Evolutionary conservation across 2,113 vertebrate species (phyloP).

Genomic region (human): GRCh38 chr3:157061001-157061500

Average conservation of each 20-base stretch:
- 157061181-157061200: background rate
- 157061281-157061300: too few species aligned
- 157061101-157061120: background rate
- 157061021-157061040: background rate
- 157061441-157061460: too few species aligned
- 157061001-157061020: background rate
- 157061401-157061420: too few species aligned
- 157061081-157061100: background rate
- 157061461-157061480: too few species aligned
- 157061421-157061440: too few species aligned
- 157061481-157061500: too few species aligned
- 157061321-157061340: too few species aligned
- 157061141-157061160: background rate
- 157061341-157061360: too few species aligned
- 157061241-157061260: background rate
- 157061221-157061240: background rate
- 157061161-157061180: background rate
- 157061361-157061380: too few species aligned
- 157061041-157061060: background rate
- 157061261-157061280: background rate
- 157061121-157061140: background rate
- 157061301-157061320: too few species aligned
- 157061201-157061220: background rate
- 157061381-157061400: too few species aligned
- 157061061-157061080: background rate